Percentiles rank a stretch among this genome's conserved stretches.
Evolutionary conservation across 1,140 invertebrate species (phyloP).

Genomic region (Drosophila carrolli): DNA sequence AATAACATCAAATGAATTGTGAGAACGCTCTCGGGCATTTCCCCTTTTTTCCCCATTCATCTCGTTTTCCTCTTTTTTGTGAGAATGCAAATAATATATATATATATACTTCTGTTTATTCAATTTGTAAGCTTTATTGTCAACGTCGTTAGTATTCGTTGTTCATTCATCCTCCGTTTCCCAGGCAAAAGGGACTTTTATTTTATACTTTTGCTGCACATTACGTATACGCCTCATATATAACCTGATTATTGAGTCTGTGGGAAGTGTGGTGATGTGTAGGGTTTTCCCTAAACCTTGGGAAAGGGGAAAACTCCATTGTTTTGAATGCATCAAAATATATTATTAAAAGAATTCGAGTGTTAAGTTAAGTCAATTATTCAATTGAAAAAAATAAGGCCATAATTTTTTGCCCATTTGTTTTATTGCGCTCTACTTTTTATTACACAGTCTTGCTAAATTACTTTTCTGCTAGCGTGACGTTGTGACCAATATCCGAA

Average conservation of each 20-base stretch:
- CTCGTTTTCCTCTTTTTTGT: neutral
- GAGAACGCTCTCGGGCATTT: conserved; percentile 29
- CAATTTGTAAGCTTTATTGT: conserved; percentile 58
- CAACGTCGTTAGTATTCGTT: conserved; percentile 43
- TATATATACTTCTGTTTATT: conserved; percentile 44
- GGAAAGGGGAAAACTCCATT: neutral
- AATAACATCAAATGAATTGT: conserved; percentile 38
- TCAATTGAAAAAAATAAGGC: no score
- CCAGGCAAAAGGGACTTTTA: conserved; percentile 7
- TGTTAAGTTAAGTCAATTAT: no score
- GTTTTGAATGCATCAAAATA: neutral
- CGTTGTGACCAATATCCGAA: neutral
- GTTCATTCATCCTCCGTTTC: conserved; percentile 8
- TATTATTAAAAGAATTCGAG: neutral
- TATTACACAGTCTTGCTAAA: neutral
- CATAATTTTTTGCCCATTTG: no score
- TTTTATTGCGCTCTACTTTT: neutral
- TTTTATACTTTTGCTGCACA: conserved; percentile 12
- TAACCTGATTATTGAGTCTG: conserved; percentile 8
- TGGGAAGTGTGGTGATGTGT: neutral
- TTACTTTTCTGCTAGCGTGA: neutral
- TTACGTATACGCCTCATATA: conserved; percentile 26
- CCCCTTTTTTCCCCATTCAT: neutral
- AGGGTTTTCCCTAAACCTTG: neutral
- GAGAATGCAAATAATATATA: conserved; percentile 32